phyloP scores from a whole-genome alignment of 2,888 invertebrate genomes.

The Mythimna ferrago region DNA sequence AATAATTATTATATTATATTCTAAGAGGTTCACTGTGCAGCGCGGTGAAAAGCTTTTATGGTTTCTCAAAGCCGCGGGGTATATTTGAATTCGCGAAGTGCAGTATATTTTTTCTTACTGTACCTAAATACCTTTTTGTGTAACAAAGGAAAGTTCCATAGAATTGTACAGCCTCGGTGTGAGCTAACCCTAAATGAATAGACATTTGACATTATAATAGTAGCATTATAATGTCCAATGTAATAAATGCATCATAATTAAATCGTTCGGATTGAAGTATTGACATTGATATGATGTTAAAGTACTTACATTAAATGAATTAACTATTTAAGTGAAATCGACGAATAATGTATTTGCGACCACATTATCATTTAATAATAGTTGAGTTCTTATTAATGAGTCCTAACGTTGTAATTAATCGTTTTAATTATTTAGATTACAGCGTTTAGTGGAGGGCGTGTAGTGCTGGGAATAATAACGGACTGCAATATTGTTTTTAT shows the following conservation, averaged over 20 bases:
- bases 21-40: background rate
- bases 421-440: conserved; percentile 37
- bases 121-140: no score
- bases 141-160: no score
- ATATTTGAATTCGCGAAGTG: background rate
- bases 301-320: conserved; percentile 16
- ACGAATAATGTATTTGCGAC: conserved; percentile 33
- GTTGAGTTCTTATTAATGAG: conserved; percentile 43
- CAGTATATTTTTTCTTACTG: background rate
- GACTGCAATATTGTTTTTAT: background rate
- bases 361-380: conserved; percentile 32
- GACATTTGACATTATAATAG: no score
- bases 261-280: conserved; percentile 22
- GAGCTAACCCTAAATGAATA: background rate
- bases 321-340: conserved; percentile 26
- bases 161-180: background rate
- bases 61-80: background rate
- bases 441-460: conserved; percentile 1
- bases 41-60: background rate
- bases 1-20: background rate
- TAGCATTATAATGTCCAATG: conserved; percentile 8
- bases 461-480: background rate
- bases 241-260: conserved; percentile 20
- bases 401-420: conserved; percentile 33
- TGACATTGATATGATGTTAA: conserved; percentile 19